These are phyloP conservation scores for Chloropsis cyanopogon DNA, from an alignment of 2,113 vertebrate species.

Conservation along the genomic window DNA sequence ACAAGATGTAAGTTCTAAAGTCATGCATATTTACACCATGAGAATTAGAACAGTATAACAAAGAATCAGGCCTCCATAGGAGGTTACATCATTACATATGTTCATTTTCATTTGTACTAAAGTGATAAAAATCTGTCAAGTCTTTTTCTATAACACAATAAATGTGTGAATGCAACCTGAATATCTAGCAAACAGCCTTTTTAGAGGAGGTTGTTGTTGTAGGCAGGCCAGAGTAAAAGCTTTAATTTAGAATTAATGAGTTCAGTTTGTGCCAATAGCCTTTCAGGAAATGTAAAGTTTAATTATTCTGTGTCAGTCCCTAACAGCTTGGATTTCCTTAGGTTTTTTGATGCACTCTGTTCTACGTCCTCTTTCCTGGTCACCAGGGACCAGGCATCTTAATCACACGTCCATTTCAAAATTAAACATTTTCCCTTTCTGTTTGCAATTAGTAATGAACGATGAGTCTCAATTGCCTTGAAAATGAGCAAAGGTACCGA, in stretches of 20 bases:
- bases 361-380: background rate
- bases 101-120: constrained; percentile 10
- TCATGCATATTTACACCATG: background rate
- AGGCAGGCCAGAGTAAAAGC: background rate
- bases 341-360: background rate
- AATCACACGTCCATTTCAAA: background rate
- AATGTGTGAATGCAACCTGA: background rate
- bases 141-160: background rate
- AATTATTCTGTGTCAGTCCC: background rate
- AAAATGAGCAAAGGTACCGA: background rate
- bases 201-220: background rate
- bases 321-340: background rate
- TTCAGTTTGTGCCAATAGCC: background rate
- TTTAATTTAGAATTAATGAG: constrained; percentile 20
- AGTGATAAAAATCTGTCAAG: background rate
- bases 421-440: background rate
- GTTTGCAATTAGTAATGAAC: background rate
- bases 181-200: background rate
- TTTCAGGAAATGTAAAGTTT: constrained; percentile 13
- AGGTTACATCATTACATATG: background rate
- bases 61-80: background rate
- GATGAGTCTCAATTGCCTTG: background rate
- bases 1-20: background rate
- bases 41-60: background rate
- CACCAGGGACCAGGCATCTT: background rate